These are phyloP conservation scores for Mythimna lalbum DNA, from an alignment of 2,888 invertebrate genomes.

Conservation along the genomic window DNA sequence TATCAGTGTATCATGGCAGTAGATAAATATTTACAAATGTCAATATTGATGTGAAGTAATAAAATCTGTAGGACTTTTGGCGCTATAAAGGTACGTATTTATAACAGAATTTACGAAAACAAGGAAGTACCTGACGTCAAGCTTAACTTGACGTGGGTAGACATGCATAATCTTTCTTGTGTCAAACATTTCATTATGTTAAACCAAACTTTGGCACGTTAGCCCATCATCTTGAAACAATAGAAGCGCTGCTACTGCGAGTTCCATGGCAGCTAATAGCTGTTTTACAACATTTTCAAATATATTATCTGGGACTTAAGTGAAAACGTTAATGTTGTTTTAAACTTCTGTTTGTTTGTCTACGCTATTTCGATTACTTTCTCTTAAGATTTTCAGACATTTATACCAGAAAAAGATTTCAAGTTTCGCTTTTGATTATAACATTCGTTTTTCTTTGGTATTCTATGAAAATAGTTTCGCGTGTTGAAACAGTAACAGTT, in stretches of 20 bases:
- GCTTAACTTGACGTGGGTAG: slow-evolving; percentile 17
- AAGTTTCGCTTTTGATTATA: slow-evolving; percentile 19
- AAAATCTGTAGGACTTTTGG: slow-evolving; percentile 8
- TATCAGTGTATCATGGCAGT: slow-evolving; percentile 14
- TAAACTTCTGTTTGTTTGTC: slow-evolving; percentile 39
- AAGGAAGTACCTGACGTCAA: neutral
- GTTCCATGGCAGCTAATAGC: slow-evolving; percentile 13
- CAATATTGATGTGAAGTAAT: slow-evolving; percentile 15
- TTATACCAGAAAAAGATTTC: slow-evolving; percentile 10
- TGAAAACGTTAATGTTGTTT: slow-evolving; percentile 57
- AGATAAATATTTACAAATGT: slow-evolving; percentile 15
- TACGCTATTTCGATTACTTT: slow-evolving; percentile 42
- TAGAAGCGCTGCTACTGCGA: slow-evolving; percentile 16
- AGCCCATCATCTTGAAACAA: slow-evolving; percentile 27
- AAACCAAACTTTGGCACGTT: slow-evolving; percentile 8
- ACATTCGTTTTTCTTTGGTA: slow-evolving; percentile 1
- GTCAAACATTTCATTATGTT: slow-evolving; percentile 11
- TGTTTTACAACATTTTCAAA: slow-evolving; percentile 35
- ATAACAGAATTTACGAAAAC: neutral
- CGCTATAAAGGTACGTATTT: neutral
- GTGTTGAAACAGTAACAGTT: slow-evolving; percentile 9
- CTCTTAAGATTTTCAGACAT: slow-evolving; percentile 32
- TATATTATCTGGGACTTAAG: slow-evolving; percentile 28
- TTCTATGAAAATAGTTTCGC: slow-evolving; percentile 4
- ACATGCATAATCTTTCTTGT: slow-evolving; percentile 12